A percentile compares a stretch with the other conserved stretches of the same genome.
phyloP scores from a whole-genome alignment of 2,113 vertebrate genomes.

The Melanerpes aurifrons region DNA sequence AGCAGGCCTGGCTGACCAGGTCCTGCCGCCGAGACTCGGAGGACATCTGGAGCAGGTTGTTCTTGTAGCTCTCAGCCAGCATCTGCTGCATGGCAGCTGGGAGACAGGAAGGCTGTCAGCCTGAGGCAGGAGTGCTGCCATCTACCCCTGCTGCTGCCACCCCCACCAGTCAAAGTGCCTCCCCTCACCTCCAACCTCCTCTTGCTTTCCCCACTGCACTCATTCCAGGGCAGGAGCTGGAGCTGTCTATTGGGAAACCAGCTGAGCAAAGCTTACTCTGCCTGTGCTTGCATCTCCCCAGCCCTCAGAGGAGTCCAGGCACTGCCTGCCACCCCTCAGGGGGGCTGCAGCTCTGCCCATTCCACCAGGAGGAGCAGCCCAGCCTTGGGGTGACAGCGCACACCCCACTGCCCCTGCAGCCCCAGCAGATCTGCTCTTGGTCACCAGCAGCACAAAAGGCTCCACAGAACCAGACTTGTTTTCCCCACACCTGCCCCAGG shows the following conservation, averaged over 20 bases:
- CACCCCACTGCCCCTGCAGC: neutral
- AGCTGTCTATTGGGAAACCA: neutral
- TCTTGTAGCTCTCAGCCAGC: constrained; percentile 86
- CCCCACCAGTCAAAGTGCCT: neutral
- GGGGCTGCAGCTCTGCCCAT: neutral
- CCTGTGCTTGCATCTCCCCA: neutral
- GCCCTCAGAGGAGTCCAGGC: neutral
- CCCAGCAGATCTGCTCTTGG: neutral
- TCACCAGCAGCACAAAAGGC: neutral
- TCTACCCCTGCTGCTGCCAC: neutral
- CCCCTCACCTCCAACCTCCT: neutral
- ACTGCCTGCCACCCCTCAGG: neutral
- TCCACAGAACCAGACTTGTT: neutral
- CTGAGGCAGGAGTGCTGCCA: fast-evolving
- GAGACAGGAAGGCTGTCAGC: neutral
- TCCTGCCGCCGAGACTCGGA: constrained; percentile 84
- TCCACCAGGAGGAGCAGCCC: neutral
- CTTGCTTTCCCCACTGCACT: neutral
- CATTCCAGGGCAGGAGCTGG: neutral
- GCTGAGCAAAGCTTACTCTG: neutral
- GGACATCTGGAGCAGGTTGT: constrained; percentile 84
- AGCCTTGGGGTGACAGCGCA: neutral
- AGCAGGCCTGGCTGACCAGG: constrained; percentile 86
- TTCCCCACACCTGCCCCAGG: neutral
- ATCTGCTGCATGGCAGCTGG: constrained; percentile 95